Evolutionary conservation across 2,888 invertebrate species (phyloP), one percentile per base, ranked within the genome.

Genomic region (Caenorhabditis sulstoni): DNA sequence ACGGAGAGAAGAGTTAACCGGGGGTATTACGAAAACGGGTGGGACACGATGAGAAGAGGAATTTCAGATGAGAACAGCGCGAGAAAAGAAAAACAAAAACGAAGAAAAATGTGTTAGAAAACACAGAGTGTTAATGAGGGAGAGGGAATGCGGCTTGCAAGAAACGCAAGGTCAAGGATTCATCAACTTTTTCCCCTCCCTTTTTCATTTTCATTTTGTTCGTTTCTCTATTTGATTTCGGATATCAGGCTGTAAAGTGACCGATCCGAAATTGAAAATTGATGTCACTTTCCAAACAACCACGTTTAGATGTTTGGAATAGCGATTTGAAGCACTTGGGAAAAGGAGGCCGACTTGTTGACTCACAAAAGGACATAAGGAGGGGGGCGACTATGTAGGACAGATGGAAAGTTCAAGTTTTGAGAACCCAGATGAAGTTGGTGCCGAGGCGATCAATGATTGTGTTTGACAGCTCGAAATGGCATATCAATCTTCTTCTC

Each of bases 381-480:
- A 16, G 37, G 35, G 35, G 37, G 37, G 35, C 16, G 16, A 53
- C 35, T 29, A 29, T 29, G 4, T 29, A 53, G 37, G 53, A 37
- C 29, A 47, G 49, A 55, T 39, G 29, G 47, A 61, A 64, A 71
- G 62, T 71, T 64, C 62, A 71, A 49, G 57, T 64, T 71, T 16
- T n/a, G 49, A 2, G 41, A 49, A 37, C 16, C 16, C 47, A 14
- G 44, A 52, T 47, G 3, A n/a, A 16, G 18, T 47, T 8, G 47
- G 8, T 35, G 16, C 35, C 12, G 22, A 37, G 29, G 23, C 4
- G 73, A 73, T 64, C 73, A 64, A 47, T 23, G 64, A 73, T 73
- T 73, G 73, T 73, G 64, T 64, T 73, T 73, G 73, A 73, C 73
- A 73, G 73, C 58, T 73, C 64, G 18, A 57, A 64, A 73, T 64